These are phyloP conservation scores for Trachymyrmex cornetzi DNA, from an alignment of 1,140 invertebrate genomes.

Conservation along the genomic window DNA sequence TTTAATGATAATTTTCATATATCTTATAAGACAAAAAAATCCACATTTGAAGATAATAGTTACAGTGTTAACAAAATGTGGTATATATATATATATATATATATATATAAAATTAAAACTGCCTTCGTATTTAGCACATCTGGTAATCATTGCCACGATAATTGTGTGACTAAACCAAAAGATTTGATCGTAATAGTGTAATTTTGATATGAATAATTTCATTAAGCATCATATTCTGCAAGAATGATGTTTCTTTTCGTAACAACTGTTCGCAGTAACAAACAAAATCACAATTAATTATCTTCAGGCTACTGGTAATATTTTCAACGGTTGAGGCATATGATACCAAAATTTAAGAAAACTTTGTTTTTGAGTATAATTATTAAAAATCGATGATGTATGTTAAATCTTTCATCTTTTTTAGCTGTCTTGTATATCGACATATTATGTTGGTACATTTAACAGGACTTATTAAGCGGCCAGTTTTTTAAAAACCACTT, in stretches of 20 bases:
- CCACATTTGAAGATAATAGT: neutral
- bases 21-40: neutral
- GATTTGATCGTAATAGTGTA: neutral
- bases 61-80: neutral
- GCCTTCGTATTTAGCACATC: neutral
- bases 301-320: neutral
- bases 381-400: neutral
- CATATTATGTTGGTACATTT: neutral
- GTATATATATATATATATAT: too few species aligned
- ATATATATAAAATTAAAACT: slow-evolving; percentile 15
- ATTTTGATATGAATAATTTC: neutral
- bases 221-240: neutral
- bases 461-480: neutral
- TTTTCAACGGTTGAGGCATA: neutral
- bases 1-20: slow-evolving; percentile 26
- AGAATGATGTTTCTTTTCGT: neutral
- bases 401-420: neutral
- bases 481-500: neutral
- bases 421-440: neutral
- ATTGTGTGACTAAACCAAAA: neutral
- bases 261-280: neutral
- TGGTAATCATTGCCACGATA: neutral
- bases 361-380: neutral
- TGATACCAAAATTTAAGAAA: neutral
- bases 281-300: slow-evolving; percentile 18